These are phyloP conservation scores for Machimus atricapillus DNA, from an alignment of 2,888 invertebrate species.

Conservation along the genomic window DNA sequence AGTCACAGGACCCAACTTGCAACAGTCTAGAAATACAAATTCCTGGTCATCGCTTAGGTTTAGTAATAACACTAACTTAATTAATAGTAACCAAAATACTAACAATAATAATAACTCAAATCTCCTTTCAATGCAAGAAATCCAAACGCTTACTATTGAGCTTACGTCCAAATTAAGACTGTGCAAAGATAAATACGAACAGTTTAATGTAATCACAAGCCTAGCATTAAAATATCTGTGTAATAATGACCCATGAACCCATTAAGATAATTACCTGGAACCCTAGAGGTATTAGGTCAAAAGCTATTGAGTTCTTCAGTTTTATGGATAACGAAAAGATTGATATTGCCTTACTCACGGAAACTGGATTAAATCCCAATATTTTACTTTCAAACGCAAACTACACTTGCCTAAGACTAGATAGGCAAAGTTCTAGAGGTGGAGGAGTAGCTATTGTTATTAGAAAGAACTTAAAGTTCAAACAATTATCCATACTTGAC, in stretches of 20 bases:
- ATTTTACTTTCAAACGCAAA: conserved; percentile 38
- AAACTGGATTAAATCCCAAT: conserved; percentile 43
- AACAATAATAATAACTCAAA: neutral
- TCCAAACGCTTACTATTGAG: neutral
- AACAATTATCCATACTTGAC: conserved; percentile 14
- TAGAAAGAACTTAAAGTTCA: conserved; percentile 36
- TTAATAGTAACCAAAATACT: neutral
- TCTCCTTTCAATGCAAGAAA: neutral
- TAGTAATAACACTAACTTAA: too few relatives aligned
- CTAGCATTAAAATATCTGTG: neutral
- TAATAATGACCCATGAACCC: neutral
- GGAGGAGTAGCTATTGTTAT: conserved; percentile 40
- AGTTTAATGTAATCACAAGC: neutral
- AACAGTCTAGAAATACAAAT: too few relatives aligned
- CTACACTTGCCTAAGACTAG: conserved; percentile 30
- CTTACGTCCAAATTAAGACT: neutral
- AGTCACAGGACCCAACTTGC: too few relatives aligned
- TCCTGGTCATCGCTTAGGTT: too few relatives aligned
- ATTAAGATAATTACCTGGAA: conserved; percentile 27
- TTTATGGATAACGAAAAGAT: conserved; percentile 36
- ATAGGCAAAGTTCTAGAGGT: conserved; percentile 42
- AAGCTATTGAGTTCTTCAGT: conserved; percentile 24
- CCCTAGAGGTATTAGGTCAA: conserved; percentile 24
- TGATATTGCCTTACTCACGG: conserved; percentile 41
- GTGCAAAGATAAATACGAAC: neutral